Base-by-base conservation (phyloP, 2,888 invertebrate species). In the Phortica okadai region DNA sequence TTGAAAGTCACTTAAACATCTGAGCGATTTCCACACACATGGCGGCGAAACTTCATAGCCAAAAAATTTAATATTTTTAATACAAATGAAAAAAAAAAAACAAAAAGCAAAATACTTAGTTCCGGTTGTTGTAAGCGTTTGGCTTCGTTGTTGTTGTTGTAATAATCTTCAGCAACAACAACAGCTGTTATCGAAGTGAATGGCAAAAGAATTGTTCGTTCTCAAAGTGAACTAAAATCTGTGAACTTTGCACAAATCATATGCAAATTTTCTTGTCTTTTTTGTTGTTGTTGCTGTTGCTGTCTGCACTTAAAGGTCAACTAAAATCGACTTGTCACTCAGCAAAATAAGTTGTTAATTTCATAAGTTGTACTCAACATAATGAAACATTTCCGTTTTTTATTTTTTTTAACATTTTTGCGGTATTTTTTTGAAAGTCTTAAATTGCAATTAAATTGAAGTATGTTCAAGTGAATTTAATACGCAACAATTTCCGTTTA, bases 401-500 rank as follows among this genome's bases (percentile, higher is more conserved):
- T 33, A 4, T 33, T 33, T 33, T 5, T 33, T 33, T 33, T 33
- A 5, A 5, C 33, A 33, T 33, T 33, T 33, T 33, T 33, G 33
- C 50, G 50, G 50, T 6, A 0, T 3, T 8, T 11, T 59, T n/a
- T 59, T 59, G 21, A 59, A 14, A n/a, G 16, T 21, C 16, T 59
- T 59, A 59, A n/a, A 59, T 59, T 7, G 59, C 59, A 59, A 14
- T 50, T 50, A 59, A 59, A 59, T 59, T 16, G 16, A 59, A 59
- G 54, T 14, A 54, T 14, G 6, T 59, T 59, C 7, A 59, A 59
- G 16, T 59, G 50, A 6, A 50, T 50, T 50, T 50, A 50, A 50
- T 50, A 50, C 14, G 50, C 66, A 66, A 66, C 66, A 42, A 66
- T 66, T 66, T 66, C 66, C 66, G 66, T 66, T 66, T 33, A 21